Conservation (phyloP, 64 coral and sea anemone genomes). For the Montipora sp. region DNA sequence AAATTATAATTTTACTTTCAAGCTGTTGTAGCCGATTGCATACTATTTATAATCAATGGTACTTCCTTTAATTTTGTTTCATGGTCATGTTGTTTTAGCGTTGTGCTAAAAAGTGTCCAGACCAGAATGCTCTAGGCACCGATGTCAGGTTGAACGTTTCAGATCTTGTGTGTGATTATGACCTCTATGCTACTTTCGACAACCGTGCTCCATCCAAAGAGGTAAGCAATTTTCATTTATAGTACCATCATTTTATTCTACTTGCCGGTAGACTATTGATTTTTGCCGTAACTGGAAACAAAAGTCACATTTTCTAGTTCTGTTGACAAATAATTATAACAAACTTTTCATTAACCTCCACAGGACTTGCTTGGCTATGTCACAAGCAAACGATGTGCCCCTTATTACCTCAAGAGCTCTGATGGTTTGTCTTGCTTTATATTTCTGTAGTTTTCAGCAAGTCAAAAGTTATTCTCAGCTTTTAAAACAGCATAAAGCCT, state of each 20-base stretch:
- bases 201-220: neutral
- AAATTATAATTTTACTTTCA: too few species aligned
- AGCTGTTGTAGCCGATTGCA: too few species aligned
- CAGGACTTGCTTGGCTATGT: slow-evolving; percentile 53
- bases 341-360: neutral
- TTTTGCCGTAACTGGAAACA: too few species aligned
- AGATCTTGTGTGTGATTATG: slow-evolving; percentile 84
- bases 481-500: too few species aligned
- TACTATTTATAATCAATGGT: too few species aligned
- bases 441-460: neutral
- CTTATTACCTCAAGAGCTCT: slow-evolving; percentile 82
- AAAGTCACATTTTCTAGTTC: too few species aligned
- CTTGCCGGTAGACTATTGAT: too few species aligned
- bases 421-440: slow-evolving; percentile 64
- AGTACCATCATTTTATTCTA: neutral
- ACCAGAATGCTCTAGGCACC: slow-evolving; percentile 58
- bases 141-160: neutral
- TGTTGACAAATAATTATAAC: too few species aligned
- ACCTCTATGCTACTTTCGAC: neutral
- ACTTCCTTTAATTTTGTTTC: too few species aligned
- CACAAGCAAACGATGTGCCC: slow-evolving; percentile 82
- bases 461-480: neutral
- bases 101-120: slow-evolving; percentile 85
- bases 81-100: slow-evolving; percentile 22
- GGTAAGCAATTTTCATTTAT: neutral